A percentile compares a stretch with the other conserved stretches of the same genome.
Conservation (phyloP, 2,113 vertebrate species). For the Austrofundulus limnaeus region DNA sequence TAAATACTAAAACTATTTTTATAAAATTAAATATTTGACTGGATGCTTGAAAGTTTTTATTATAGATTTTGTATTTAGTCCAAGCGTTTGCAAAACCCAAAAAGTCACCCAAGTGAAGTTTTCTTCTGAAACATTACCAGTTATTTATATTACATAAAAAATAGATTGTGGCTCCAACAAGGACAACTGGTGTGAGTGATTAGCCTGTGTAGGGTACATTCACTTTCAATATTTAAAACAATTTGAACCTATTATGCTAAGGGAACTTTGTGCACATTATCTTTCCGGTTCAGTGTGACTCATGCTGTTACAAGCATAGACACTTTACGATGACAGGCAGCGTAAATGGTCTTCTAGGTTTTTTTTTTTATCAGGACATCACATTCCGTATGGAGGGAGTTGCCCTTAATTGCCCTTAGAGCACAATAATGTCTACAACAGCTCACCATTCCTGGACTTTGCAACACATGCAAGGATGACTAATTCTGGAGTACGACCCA, state of each 20-base stretch:
- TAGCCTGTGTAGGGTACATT: no score
- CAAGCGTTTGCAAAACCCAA: no score
- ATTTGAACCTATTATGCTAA: neutral
- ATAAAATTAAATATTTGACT: no score
- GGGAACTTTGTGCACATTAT: neutral
- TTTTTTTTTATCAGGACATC: slow-evolving; percentile 36
- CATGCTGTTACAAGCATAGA: neutral
- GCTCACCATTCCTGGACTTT: slow-evolving; percentile 40
- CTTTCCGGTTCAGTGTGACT: slow-evolving; percentile 8
- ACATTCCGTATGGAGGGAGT: slow-evolving; percentile 38
- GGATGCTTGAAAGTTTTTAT: no score
- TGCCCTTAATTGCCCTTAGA: slow-evolving; percentile 40
- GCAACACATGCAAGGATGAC: slow-evolving; percentile 57
- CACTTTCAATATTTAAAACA: no score
- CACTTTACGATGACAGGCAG: slow-evolving; percentile 1
- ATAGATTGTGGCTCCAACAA: no score
- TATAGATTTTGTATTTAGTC: no score
- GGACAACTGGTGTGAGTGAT: no score
- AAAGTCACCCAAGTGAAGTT: no score
- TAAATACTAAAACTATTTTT: no score
- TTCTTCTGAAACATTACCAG: no score
- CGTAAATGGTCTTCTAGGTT: slow-evolving; percentile 19
- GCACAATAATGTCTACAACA: slow-evolving; percentile 47
- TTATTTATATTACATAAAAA: no score
- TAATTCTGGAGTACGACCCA: slow-evolving; percentile 48